phyloP scores from a whole-genome alignment of 2,113 vertebrate genomes.

The Protobothrops mucrosquamatus region DNA sequence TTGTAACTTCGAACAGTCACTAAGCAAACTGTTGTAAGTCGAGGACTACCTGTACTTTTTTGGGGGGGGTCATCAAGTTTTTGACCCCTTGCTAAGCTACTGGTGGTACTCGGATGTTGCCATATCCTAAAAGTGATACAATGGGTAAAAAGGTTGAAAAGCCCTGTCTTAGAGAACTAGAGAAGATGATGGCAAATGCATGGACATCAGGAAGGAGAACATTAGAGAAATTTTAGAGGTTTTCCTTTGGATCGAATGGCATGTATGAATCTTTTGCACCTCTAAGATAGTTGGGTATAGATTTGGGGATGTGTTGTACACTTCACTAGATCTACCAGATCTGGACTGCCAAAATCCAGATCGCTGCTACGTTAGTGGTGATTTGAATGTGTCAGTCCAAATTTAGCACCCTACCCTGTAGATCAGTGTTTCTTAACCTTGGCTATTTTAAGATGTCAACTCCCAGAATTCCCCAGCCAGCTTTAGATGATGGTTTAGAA shows the following conservation, averaged over 20 bases:
- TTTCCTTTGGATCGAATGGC: too few species aligned
- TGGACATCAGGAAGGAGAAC: neutral
- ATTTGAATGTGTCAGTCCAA: neutral
- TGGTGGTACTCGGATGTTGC: too few species aligned
- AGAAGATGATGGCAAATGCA: neutral
- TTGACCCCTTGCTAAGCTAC: too few species aligned
- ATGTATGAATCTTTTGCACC: too few species aligned
- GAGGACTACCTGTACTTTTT: too few species aligned
- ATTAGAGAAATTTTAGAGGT: neutral
- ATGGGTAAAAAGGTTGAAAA: too few species aligned
- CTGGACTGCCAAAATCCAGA: neutral
- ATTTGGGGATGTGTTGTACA: neutral
- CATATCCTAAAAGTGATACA: too few species aligned
- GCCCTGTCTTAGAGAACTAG: neutral
- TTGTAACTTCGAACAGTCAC: too few species aligned
- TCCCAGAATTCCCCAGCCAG: neutral
- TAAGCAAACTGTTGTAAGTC: too few species aligned
- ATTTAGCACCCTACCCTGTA: neutral
- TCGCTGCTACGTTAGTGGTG: neutral
- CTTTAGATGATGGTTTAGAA: neutral
- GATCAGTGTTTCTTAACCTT: neutral
- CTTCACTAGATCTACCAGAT: neutral
- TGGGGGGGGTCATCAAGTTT: too few species aligned
- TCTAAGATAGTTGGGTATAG: neutral
- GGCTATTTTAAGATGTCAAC: neutral